These are phyloP conservation scores for Nipponia nippon DNA, from an alignment of 2,113 vertebrate species.

Conservation along the genomic window DNA sequence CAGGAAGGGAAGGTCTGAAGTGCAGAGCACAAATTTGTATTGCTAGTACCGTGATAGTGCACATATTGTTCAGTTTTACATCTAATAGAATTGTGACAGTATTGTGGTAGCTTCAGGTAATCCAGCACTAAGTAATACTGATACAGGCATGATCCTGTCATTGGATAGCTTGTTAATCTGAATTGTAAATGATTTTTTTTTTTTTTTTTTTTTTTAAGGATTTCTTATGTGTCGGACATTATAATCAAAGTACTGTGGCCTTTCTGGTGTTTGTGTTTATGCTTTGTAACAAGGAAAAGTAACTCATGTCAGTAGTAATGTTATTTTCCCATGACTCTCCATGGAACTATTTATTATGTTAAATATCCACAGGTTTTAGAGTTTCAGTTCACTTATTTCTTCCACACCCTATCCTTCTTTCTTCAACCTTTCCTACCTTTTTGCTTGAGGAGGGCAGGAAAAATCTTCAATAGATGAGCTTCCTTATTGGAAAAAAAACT, in stretches of 20 bases:
- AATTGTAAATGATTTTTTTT: not conserved
- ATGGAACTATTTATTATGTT: not conserved
- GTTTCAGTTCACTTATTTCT: not conserved
- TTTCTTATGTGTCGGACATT: not conserved
- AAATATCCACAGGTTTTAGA: not conserved
- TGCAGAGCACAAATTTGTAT: not conserved
- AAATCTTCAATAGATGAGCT: not conserved
- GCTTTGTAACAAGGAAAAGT: not conserved
- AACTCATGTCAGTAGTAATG: not conserved
- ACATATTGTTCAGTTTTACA: not conserved
- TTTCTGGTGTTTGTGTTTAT: not conserved
- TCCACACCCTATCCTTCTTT: not conserved
- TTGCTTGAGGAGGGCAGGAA: not conserved
- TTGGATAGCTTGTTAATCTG: not conserved
- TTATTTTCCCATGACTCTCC: not conserved
- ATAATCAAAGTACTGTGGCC: not conserved
- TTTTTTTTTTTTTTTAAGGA: not conserved
- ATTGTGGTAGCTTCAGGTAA: not conserved
- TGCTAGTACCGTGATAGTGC: not conserved
- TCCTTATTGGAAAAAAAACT: not conserved
- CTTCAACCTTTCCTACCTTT: not conserved
- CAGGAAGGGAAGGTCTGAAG: not conserved
- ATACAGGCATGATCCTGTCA: not conserved
- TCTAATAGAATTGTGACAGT: not conserved
- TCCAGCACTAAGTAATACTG: not conserved